phyloP scores from a whole-genome alignment of 2,113 vertebrate genomes.

The Entosphenus tridentatus region DNA sequence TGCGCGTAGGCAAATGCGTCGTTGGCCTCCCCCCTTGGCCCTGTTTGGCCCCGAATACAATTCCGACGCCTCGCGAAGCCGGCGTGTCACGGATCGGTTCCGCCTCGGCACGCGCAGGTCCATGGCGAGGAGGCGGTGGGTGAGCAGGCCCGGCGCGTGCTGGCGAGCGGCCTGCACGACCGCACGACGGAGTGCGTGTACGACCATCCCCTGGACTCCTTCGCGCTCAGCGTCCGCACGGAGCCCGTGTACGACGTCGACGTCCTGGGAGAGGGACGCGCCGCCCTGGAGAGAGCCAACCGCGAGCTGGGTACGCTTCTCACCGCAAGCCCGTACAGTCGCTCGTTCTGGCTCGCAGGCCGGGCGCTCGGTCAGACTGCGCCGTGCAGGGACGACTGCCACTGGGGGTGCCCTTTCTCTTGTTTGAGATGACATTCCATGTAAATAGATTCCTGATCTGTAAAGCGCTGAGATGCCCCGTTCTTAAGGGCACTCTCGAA shows the following conservation, averaged over 20 bases:
- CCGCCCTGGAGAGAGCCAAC: constrained; percentile 39
- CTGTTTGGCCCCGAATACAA: background rate
- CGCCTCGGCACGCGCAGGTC: constrained; percentile 15
- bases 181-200: constrained; percentile 56
- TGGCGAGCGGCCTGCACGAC: constrained; percentile 33
- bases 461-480: no score
- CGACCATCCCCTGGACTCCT: constrained; percentile 29
- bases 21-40: background rate
- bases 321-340: no score
- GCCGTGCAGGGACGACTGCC: no score
- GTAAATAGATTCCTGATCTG: no score
- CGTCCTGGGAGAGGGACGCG: constrained; percentile 30
- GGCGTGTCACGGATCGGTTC: constrained; percentile 13
- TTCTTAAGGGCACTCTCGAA: no score
- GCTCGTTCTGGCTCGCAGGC: no score
- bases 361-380: no score
- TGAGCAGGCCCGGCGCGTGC: constrained; percentile 17
- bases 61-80: background rate
- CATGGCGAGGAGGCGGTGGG: constrained; percentile 9
- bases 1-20: background rate
- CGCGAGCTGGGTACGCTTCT: constrained; percentile 32
- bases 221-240: constrained; percentile 23
- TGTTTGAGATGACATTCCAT: no score
- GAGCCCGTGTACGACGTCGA: constrained; percentile 36
- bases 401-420: no score